Evolutionary conservation across 2,888 invertebrate genomes (phyloP).

Genomic region (Prenolepis imparis): DNA sequence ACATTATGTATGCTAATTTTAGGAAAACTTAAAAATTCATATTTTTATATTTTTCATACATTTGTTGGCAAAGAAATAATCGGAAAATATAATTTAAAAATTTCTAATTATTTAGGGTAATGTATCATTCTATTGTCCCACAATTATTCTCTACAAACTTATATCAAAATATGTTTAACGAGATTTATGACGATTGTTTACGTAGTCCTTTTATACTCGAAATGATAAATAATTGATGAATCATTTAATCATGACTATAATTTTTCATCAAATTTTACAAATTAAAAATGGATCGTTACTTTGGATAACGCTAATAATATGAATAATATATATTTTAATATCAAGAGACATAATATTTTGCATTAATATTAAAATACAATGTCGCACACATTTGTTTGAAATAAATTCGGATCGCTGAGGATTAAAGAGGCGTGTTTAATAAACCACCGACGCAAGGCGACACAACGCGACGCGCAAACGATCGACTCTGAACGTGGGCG

Average conservation of each 20-base stretch:
- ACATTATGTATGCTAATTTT: not conserved
- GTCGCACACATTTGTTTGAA: not conserved
- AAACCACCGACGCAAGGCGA: not conserved
- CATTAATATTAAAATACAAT: not conserved
- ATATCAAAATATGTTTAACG: not conserved
- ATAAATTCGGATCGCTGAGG: not conserved
- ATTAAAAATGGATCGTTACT: not conserved
- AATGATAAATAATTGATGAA: not conserved
- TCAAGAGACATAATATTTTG: not conserved
- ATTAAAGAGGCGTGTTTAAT: slow-evolving; percentile 19
- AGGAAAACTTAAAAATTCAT: not conserved
- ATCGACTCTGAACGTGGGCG: slow-evolving; percentile 45
- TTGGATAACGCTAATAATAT: not conserved
- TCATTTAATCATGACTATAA: not conserved
- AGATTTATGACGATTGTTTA: not conserved
- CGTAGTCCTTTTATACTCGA: not conserved
- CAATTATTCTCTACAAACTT: not conserved
- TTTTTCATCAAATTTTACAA: not conserved
- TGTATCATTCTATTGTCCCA: not conserved
- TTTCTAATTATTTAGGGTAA: not conserved
- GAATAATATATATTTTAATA: not conserved
- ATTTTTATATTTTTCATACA: not conserved
- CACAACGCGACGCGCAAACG: slow-evolving; percentile 27
- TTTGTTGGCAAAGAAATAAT: not conserved
- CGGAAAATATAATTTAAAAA: not conserved